Evolutionary conservation across 2,888 invertebrate genomes (phyloP).

Genomic region (Cephus runcator): DNA sequence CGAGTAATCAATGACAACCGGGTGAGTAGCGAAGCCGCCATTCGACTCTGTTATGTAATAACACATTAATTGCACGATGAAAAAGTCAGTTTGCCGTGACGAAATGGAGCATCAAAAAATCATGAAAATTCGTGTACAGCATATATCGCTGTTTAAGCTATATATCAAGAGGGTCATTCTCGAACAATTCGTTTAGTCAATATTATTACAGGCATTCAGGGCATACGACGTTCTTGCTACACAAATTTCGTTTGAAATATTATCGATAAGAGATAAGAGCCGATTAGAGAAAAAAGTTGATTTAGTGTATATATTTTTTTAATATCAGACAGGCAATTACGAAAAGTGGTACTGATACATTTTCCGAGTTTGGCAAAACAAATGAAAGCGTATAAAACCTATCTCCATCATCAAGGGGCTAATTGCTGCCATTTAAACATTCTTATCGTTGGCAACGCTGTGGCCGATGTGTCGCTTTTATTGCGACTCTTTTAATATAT

Average conservation of each 20-base stretch:
- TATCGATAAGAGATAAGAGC: not conserved
- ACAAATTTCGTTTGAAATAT: not conserved
- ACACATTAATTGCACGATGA: not conserved
- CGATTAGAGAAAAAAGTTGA: not conserved
- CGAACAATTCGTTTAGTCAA: not conserved
- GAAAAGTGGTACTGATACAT: not conserved
- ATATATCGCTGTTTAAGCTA: not conserved
- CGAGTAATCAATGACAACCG: not conserved
- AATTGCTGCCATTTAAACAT: constrained; percentile 22
- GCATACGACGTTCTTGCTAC: not conserved
- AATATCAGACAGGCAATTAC: not conserved
- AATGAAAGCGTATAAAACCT: constrained; percentile 6
- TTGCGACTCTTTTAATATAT: constrained; percentile 6
- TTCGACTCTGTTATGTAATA: not conserved
- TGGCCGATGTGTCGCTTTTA: constrained; percentile 16
- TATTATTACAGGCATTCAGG: not conserved
- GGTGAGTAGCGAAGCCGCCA: not conserved
- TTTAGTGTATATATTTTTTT: not conserved
- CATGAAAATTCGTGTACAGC: not conserved
- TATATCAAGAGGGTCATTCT: not conserved
- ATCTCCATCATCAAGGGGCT: constrained; percentile 7
- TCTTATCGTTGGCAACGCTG: constrained; percentile 30
- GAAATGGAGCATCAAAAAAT: not conserved
- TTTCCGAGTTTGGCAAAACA: not conserved
- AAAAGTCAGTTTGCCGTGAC: not conserved